A percentile compares a stretch with the other conserved stretches of the same genome.
Conservation (phyloP, 2,113 vertebrate species). For the Microcebus griseorufus region DNA sequence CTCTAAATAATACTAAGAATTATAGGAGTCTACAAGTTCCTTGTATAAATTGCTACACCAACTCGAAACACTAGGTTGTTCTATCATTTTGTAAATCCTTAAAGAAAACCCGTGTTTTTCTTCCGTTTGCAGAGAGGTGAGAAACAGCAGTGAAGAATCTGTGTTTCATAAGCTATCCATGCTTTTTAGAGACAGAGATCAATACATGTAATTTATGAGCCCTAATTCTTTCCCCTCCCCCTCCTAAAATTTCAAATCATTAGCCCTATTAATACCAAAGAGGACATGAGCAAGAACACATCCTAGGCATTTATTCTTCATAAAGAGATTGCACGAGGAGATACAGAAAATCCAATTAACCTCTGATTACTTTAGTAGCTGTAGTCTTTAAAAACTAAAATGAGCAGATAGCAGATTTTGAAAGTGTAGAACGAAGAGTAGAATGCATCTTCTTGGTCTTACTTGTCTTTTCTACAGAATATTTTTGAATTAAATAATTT, state of each 20-base stretch:
- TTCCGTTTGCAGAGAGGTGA: background rate
- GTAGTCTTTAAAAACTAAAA: conserved; percentile 10
- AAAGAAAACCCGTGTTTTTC: background rate
- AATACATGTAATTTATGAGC: background rate
- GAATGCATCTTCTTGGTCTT: background rate
- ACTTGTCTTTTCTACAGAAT: background rate
- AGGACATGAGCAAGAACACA: background rate
- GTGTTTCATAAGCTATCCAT: background rate
- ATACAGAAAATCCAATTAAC: background rate
- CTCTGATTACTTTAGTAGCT: background rate
- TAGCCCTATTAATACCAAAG: background rate
- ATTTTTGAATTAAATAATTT: conserved; percentile 28
- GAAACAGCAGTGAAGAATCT: background rate
- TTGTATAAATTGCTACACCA: conserved; percentile 28
- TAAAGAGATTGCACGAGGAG: background rate
- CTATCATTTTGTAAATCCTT: background rate
- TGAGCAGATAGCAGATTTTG: background rate
- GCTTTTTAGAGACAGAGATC: background rate
- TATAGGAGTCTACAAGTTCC: background rate
- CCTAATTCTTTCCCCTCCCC: background rate
- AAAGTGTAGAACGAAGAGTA: background rate
- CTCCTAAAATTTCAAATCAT: background rate
- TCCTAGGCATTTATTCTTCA: background rate
- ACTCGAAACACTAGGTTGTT: background rate
- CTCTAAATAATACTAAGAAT: conserved; percentile 58